Evolutionary conservation across 2,797 vertebrate species (phyloP).

Genomic region (Lycodopsis pacificus): DNA sequence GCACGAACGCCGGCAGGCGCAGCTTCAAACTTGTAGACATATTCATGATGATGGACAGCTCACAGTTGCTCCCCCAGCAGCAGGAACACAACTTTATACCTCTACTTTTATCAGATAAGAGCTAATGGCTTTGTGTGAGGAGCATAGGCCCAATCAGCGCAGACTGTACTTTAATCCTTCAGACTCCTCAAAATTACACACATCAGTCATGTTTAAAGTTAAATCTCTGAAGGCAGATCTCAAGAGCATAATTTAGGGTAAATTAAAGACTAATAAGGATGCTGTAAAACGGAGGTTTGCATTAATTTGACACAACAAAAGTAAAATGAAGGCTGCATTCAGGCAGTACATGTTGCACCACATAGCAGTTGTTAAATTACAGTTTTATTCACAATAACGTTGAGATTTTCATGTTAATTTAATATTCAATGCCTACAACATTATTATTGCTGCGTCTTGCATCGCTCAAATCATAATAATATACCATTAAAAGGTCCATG

Average conservation of each 20-base stretch:
- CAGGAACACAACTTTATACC: slow-evolving; percentile 51
- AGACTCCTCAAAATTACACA: neutral
- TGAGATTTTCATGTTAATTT: neutral
- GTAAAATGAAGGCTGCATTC: neutral
- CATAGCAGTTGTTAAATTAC: neutral
- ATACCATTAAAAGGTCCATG: neutral
- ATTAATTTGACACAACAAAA: slow-evolving; percentile 9
- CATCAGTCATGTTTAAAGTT: neutral
- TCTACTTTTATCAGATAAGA: slow-evolving; percentile 69
- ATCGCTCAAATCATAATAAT: neutral
- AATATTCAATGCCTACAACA: neutral
- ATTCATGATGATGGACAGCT: slow-evolving; percentile 59
- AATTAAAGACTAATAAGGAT: slow-evolving; percentile 6
- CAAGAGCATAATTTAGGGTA: neutral
- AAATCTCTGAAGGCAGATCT: slow-evolving; percentile 4
- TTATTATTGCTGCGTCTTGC: neutral
- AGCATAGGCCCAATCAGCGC: slow-evolving; percentile 4
- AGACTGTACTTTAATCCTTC: slow-evolving; percentile 54
- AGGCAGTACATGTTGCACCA: neutral
- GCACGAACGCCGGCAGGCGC: slow-evolving; percentile 80
- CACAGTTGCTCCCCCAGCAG: neutral
- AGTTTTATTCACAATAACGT: neutral
- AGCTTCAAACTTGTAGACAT: slow-evolving; percentile 58
- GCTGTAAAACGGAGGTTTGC: neutral
- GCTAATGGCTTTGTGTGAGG: slow-evolving; percentile 39